phyloP scores from a whole-genome alignment of 1,140 invertebrate species.

The Acyrthosiphon pisum region DNA sequence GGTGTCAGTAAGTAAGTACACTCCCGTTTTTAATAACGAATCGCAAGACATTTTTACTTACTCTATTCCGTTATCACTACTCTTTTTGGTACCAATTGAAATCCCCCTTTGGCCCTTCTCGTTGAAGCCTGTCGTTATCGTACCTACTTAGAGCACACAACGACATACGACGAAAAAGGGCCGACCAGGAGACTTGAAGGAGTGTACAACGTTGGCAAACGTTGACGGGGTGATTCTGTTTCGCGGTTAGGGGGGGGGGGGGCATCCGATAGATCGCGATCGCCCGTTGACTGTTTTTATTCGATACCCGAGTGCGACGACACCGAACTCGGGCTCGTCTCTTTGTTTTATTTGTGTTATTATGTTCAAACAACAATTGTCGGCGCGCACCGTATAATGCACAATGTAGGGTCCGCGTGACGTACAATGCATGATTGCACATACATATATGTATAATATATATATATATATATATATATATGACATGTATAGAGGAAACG shows the following conservation, averaged over 20 bases:
- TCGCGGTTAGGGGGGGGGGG: no score
- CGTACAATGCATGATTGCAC: background rate
- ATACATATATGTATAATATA: background rate
- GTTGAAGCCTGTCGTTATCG: no score
- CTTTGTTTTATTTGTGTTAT: conserved; percentile 1
- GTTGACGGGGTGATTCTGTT: background rate
- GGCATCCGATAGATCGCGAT: background rate
- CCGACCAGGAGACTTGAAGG: conserved; percentile 8
- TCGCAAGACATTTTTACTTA: no score
- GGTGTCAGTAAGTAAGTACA: conserved; percentile 45
- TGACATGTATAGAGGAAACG: background rate
- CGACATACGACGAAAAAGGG: background rate
- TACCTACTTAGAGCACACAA: no score
- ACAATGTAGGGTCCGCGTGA: background rate
- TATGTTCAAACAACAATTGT: background rate
- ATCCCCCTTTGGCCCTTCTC: background rate
- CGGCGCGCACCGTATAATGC: background rate
- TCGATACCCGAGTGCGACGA: background rate
- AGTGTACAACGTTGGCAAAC: background rate
- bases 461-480: background rate
- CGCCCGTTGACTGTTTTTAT: background rate
- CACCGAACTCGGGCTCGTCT: background rate
- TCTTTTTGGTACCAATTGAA: background rate
- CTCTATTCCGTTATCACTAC: background rate
- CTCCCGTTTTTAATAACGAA: background rate